A percentile compares a stretch with the other conserved stretches of the same genome.
phyloP scores from a whole-genome alignment of 1,140 invertebrate species.

The Oedothorax gibbosus region DNA sequence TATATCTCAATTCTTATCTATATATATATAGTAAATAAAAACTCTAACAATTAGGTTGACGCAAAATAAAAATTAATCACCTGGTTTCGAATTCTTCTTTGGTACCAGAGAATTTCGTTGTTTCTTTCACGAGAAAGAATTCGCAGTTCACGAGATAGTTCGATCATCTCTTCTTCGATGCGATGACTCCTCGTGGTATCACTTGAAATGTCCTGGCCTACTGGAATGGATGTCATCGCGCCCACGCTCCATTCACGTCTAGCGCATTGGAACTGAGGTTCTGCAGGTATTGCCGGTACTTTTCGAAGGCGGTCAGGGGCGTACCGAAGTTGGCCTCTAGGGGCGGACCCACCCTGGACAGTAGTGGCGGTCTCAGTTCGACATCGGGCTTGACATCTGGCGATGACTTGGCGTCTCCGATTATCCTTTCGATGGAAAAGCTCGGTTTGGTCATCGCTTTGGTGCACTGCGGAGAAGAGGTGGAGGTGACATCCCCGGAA shows the following conservation, averaged over 20 bases:
- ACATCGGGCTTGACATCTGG: slow-evolving; percentile 47
- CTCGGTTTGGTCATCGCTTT: slow-evolving; percentile 49
- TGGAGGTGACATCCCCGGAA: slow-evolving; percentile 19
- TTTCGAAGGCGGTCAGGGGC: slow-evolving; percentile 40
- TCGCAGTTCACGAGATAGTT: no score
- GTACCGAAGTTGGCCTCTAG: slow-evolving; percentile 30
- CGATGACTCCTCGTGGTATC: slow-evolving; percentile 31
- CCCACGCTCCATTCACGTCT: slow-evolving; percentile 41
- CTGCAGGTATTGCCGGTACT: slow-evolving; percentile 56
- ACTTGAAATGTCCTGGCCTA: slow-evolving; percentile 9
- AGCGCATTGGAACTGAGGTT: slow-evolving; percentile 38
- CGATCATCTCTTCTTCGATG: no score
- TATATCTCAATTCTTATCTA: no score
- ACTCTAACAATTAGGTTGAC: no score
- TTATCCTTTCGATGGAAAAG: slow-evolving; percentile 61
- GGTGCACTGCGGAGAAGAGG: slow-evolving; percentile 30
- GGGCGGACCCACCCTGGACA: slow-evolving; percentile 21
- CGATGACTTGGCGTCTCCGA: slow-evolving; percentile 43
- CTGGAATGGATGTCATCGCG: slow-evolving; percentile 45
- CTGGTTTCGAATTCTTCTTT: no score
- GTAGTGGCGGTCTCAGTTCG: slow-evolving; percentile 38
- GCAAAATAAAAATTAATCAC: no score
- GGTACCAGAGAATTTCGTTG: no score
- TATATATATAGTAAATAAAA: no score
- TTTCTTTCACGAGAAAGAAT: no score